Conservation (phyloP, 2,888 invertebrate genomes). For the Troides aeacus region DNA sequence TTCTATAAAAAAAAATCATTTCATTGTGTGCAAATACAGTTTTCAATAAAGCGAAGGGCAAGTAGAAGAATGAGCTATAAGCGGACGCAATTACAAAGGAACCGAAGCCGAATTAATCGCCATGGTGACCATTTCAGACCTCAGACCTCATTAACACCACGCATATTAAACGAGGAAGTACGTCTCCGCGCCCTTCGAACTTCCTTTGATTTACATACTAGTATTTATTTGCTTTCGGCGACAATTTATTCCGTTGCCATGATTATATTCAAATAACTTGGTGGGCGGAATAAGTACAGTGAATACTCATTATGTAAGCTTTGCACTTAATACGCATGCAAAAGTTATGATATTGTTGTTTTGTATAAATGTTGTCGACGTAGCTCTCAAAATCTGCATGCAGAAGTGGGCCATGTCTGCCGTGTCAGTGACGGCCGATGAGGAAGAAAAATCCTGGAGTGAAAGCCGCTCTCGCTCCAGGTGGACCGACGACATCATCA, state of each 20-base stretch:
- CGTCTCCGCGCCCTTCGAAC: constrained; percentile 23
- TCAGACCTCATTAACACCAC: constrained; percentile 13
- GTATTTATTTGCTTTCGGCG: constrained; percentile 15
- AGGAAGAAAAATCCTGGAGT: no score
- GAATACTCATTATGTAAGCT: constrained; percentile 15
- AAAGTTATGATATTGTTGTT: constrained; percentile 3
- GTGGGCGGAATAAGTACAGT: constrained; percentile 7
- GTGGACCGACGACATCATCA: no score
- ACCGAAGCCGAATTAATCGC: constrained; percentile 16
- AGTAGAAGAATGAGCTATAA: not conserved
- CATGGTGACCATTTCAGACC: constrained; percentile 14
- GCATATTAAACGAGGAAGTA: constrained; percentile 28
- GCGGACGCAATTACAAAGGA: constrained; percentile 8
- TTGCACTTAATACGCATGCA: not conserved
- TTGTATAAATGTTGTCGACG: not conserved
- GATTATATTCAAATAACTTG: constrained; percentile 22
- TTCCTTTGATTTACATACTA: constrained; percentile 24
- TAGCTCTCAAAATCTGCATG: no score
- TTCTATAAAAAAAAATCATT: no score
- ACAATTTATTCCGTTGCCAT: constrained; percentile 12
- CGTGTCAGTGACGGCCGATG: no score
- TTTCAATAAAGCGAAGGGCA: not conserved
- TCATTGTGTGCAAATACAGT: not conserved
- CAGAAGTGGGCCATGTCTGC: no score
- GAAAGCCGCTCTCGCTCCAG: no score